These are phyloP conservation scores for Connochaetes taurinus DNA, from an alignment of 2,113 vertebrate genomes.

Conservation along the genomic window DNA sequence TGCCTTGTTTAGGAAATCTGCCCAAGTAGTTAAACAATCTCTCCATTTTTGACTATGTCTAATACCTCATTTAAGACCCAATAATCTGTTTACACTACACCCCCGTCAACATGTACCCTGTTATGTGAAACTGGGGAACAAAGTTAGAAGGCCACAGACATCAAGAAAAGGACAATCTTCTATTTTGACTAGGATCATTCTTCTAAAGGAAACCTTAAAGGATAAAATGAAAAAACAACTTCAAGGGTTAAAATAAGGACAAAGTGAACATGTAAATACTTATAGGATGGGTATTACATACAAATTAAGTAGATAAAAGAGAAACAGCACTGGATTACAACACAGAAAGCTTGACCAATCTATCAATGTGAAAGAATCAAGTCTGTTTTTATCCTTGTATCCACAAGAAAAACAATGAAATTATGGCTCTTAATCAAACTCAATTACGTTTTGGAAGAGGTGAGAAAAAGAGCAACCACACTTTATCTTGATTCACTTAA, in stretches of 20 bases:
- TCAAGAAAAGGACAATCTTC: background rate
- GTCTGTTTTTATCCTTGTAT: background rate
- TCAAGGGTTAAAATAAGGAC: background rate
- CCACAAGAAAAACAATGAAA: background rate
- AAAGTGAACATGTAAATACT: background rate
- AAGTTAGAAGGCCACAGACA: background rate
- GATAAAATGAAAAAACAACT: constrained; percentile 7
- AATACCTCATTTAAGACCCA: background rate
- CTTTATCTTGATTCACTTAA: background rate
- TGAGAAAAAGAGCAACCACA: background rate
- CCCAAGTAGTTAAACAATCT: background rate
- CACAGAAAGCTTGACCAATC: background rate
- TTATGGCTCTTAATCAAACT: background rate
- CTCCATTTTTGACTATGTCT: background rate
- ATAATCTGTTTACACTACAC: background rate
- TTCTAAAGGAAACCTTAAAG: constrained; percentile 1
- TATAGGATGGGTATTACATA: background rate
- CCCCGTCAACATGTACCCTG: background rate
- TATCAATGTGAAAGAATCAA: background rate
- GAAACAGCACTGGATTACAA: background rate
- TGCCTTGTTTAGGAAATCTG: background rate
- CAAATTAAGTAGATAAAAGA: background rate
- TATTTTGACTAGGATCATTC: background rate
- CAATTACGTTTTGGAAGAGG: background rate
- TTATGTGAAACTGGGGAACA: background rate